Evolutionary conservation across 2,888 invertebrate genomes (phyloP).

Genomic region (Phortica magna): DNA sequence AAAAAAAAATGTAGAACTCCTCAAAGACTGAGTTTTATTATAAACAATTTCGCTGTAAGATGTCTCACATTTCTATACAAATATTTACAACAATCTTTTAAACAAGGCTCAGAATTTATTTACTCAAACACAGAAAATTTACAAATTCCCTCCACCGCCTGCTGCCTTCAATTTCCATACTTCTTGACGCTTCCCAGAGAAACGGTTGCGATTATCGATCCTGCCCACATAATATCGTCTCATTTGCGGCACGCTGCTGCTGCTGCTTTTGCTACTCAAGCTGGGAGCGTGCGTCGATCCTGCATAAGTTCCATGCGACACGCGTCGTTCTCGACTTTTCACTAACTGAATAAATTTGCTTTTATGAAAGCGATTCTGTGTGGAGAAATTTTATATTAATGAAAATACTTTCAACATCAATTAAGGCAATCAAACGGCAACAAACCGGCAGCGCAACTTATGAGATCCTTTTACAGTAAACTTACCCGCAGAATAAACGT

Average conservation of each 20-base stretch:
- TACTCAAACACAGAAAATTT: too few relatives aligned
- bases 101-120: too few relatives aligned
- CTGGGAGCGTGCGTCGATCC: slow-evolving; percentile 46
- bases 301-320: slow-evolving; percentile 56
- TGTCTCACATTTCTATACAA: too few relatives aligned
- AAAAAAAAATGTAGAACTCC: too few relatives aligned
- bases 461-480: slow-evolving; percentile 30
- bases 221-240: slow-evolving; percentile 58
- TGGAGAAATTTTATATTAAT: slow-evolving; percentile 34
- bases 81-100: too few relatives aligned
- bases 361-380: slow-evolving; percentile 14
- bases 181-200: neutral
- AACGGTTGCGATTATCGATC: slow-evolving; percentile 50
- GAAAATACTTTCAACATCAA: slow-evolving; percentile 55
- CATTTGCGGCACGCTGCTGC: slow-evolving; percentile 18
- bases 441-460: neutral
- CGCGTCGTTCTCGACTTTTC: slow-evolving; percentile 53
- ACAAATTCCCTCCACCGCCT: too few relatives aligned
- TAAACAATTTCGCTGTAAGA: too few relatives aligned
- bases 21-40: too few relatives aligned
- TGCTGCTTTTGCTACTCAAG: slow-evolving; percentile 20
- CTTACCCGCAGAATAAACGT: slow-evolving; percentile 58
- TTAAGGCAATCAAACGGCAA: slow-evolving; percentile 61
- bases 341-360: slow-evolving; percentile 39
- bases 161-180: neutral